Conservation (phyloP, 2,113 vertebrate genomes). For the Neotragus moschatus region DNA sequence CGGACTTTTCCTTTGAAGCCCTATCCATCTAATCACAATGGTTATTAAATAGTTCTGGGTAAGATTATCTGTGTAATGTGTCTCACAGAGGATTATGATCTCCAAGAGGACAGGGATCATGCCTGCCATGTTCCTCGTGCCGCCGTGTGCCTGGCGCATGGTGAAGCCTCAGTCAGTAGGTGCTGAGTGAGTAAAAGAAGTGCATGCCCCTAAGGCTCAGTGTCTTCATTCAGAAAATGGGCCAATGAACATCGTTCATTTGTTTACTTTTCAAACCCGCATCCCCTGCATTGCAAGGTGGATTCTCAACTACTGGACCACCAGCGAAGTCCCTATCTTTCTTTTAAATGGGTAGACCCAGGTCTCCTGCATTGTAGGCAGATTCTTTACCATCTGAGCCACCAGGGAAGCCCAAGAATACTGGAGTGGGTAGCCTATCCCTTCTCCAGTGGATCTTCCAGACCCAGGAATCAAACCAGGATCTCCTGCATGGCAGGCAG, state of each 20-base stretch:
- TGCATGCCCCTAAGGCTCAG: neutral
- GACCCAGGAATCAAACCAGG: neutral
- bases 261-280: neutral
- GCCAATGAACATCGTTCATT: neutral
- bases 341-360: neutral
- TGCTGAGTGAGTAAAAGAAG: neutral
- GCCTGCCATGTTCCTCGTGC: neutral
- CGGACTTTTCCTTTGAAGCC: neutral
- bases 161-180: neutral
- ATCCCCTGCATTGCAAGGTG: neutral
- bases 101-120: accelerated
- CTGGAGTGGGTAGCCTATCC: neutral
- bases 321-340: neutral
- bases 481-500: neutral
- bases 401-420: neutral
- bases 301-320: neutral
- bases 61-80: neutral
- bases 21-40: neutral
- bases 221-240: neutral
- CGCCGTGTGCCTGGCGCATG: accelerated
- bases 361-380: neutral
- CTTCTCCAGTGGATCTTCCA: neutral
- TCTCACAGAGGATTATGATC: neutral
- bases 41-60: neutral
- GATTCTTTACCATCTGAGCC: neutral